Percentiles rank a stretch among this genome's conserved stretches.
phyloP scores from a whole-genome alignment of 2,797 vertebrate genomes.

The Microtus californicus region DNA sequence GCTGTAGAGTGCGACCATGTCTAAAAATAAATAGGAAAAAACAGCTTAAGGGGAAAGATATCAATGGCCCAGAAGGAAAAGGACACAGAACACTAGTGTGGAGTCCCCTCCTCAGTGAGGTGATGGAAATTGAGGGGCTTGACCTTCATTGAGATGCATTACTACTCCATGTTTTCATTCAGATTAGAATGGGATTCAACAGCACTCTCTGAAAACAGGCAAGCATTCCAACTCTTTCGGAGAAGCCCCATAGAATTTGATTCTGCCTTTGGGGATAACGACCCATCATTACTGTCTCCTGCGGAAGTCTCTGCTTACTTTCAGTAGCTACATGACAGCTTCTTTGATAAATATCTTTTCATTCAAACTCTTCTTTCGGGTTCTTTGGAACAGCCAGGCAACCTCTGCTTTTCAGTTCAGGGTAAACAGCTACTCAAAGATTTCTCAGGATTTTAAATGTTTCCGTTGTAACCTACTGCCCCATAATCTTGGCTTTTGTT shows the following conservation, averaged over 20 bases:
- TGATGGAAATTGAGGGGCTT: background rate
- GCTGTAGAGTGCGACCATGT: background rate
- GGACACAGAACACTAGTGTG: background rate
- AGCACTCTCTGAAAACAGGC: background rate
- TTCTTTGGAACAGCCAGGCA: background rate
- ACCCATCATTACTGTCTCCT: background rate
- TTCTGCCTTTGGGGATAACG: background rate
- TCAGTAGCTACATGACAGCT: background rate
- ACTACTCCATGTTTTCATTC: background rate
- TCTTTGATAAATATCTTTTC: background rate
- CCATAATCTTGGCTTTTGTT: background rate
- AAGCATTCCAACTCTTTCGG: background rate
- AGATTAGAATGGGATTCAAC: background rate
- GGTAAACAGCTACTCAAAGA: background rate
- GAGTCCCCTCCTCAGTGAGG: background rate
- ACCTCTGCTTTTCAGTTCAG: background rate
- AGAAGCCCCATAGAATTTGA: background rate
- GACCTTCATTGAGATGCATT: background rate
- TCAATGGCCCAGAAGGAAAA: background rate
- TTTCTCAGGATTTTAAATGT: background rate
- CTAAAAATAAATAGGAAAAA: background rate
- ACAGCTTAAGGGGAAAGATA: background rate
- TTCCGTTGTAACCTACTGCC: background rate
- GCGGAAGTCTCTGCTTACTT: background rate
- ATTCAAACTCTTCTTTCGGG: background rate